These are phyloP conservation scores for Erebia ligea DNA, from an alignment of 2,888 invertebrate species.

Conservation along the genomic window DNA sequence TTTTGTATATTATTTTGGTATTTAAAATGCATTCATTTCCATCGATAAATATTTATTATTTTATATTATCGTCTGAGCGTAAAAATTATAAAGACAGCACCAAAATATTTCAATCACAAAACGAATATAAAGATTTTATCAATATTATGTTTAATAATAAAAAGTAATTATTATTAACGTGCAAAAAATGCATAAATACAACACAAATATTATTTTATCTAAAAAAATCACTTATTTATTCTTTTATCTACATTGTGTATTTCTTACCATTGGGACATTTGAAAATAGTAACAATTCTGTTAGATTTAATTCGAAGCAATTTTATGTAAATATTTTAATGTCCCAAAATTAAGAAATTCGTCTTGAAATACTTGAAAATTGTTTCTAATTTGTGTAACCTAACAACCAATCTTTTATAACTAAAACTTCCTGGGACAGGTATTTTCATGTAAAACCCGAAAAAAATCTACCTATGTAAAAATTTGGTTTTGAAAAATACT, in stretches of 20 bases:
- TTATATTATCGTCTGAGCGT: neutral
- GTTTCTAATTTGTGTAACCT: conserved; percentile 49
- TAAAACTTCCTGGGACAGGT: conserved; percentile 30
- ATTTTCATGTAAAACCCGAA: neutral
- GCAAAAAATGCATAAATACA: conserved; percentile 45
- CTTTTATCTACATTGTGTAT: conserved; percentile 1
- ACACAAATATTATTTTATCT: conserved; percentile 47
- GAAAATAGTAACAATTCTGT: neutral
- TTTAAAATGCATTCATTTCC: conserved; percentile 14
- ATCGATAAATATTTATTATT: neutral
- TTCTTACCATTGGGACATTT: conserved; percentile 16
- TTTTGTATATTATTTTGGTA: neutral
- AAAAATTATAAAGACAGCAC: conserved; percentile 46
- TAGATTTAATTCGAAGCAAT: neutral
- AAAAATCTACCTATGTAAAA: neutral
- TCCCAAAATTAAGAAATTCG: conserved; percentile 22
- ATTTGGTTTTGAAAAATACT: neutral
- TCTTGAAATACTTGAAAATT: conserved; percentile 50
- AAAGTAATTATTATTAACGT: conserved; percentile 29
- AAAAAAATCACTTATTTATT: conserved; percentile 42
- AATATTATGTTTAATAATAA: neutral
- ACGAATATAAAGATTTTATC: conserved; percentile 41
- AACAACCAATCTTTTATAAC: conserved; percentile 34
- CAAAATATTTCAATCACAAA: conserved; percentile 48
- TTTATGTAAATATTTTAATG: conserved; percentile 2